phyloP scores from a whole-genome alignment of 2,797 vertebrate species.

The Falco cherrug region DNA sequence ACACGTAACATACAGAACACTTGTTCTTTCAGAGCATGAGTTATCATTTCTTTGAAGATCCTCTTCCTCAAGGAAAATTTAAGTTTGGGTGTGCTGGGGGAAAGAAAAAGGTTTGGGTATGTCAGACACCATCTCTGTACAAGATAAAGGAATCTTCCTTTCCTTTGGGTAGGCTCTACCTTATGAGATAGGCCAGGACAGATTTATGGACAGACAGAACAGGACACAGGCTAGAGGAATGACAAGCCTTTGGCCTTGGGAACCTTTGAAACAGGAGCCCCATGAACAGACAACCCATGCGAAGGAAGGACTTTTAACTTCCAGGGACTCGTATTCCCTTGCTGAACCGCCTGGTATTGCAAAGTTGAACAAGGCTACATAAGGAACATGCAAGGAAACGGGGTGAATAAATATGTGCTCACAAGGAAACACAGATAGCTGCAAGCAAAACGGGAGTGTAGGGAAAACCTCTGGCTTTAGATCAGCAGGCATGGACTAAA shows the following conservation, averaged over 20 bases:
- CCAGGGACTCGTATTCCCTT: not conserved
- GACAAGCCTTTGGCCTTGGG: not conserved
- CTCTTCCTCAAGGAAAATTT: not conserved
- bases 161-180: not conserved
- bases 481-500: not conserved
- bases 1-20: not conserved
- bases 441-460: not conserved
- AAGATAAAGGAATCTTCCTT: not conserved
- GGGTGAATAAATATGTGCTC: not conserved
- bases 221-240: not conserved
- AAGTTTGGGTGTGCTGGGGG: not conserved
- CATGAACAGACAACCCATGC: accelerated
- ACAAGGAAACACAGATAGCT: not conserved
- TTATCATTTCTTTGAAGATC: not conserved
- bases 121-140: not conserved
- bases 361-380: not conserved
- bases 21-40: not conserved
- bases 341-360: not conserved
- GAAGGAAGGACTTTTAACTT: not conserved
- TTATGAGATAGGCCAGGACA: not conserved
- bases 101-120: not conserved
- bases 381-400: accelerated
- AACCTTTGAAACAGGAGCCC: not conserved
- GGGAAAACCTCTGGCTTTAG: not conserved
- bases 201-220: not conserved